phyloP scores from a whole-genome alignment of 2,113 vertebrate genomes.

The Tylochromis polylepis region DNA sequence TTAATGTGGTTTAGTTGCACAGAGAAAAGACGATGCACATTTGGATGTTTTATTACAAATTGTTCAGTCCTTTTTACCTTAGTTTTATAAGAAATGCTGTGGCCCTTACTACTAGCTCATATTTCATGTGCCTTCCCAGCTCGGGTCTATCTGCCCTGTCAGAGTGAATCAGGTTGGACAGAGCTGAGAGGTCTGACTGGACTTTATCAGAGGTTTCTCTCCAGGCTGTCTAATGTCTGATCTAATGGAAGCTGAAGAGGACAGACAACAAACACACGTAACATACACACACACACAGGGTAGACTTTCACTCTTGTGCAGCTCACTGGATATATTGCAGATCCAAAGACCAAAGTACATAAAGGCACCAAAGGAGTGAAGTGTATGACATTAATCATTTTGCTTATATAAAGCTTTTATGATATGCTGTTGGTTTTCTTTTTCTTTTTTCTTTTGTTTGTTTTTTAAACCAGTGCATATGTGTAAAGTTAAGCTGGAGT shows the following conservation, averaged over 20 bases:
- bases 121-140: background rate
- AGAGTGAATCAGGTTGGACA: conserved; percentile 32
- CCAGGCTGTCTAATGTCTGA: conserved; percentile 33
- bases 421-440: background rate
- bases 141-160: conserved; percentile 30
- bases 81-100: background rate
- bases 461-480: background rate
- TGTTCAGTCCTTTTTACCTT: background rate
- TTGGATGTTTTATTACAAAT: background rate
- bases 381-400: background rate
- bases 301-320: background rate
- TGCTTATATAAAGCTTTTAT: background rate
- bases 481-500: background rate
- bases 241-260: conserved; percentile 51
- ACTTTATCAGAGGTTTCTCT: conserved; percentile 41
- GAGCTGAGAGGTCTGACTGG: conserved; percentile 29
- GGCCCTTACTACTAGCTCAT: background rate
- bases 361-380: background rate
- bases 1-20: background rate
- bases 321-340: background rate
- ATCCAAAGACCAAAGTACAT: background rate
- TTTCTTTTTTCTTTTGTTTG: background rate
- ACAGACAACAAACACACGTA: conserved; percentile 9
- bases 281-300: background rate
- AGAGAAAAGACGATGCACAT: background rate